Percentiles rank a stretch among this genome's conserved stretches.
Conservation (phyloP, 1,140 invertebrate genomes). For the Drosophila parabipectinata region DNA sequence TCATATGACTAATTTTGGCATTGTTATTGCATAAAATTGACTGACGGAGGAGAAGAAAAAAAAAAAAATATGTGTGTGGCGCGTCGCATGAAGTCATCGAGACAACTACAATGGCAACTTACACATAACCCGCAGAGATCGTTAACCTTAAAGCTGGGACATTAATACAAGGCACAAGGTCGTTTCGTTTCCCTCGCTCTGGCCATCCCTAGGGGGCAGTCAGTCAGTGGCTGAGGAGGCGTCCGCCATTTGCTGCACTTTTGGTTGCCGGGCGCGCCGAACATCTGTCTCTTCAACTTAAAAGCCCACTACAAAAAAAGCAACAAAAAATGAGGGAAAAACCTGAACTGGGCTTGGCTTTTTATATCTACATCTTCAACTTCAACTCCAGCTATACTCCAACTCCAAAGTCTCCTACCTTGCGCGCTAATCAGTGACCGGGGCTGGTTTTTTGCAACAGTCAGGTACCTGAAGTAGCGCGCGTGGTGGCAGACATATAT, state of each 20-base stretch:
- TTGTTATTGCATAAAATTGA: slow-evolving; percentile 71
- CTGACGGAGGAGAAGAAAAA: slow-evolving; percentile 8
- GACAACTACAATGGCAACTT: slow-evolving; percentile 29
- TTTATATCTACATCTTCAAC: slow-evolving; percentile 31
- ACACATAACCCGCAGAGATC: slow-evolving; percentile 58
- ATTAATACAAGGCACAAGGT: slow-evolving; percentile 72
- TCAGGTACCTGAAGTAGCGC: slow-evolving; percentile 99
- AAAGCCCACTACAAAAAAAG: neutral
- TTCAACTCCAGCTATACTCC: neutral
- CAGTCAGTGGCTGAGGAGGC: slow-evolving; percentile 12
- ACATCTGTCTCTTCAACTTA: slow-evolving; percentile 46
- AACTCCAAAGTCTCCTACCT: slow-evolving; percentile 76
- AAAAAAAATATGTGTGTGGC: slow-evolving; percentile 33
- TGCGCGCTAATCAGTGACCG: slow-evolving; percentile 90
- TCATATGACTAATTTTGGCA: slow-evolving; percentile 58
- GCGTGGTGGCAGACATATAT: slow-evolving; percentile 87
- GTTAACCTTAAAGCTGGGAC: slow-evolving; percentile 83
- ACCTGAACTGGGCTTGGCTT: slow-evolving; percentile 68
- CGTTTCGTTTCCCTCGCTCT: slow-evolving; percentile 31
- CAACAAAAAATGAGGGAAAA: slow-evolving; percentile 1
- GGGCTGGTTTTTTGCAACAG: slow-evolving; percentile 88
- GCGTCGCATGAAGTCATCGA: slow-evolving; percentile 77
- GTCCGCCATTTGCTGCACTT: slow-evolving; percentile 42
- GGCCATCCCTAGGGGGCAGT: no score
- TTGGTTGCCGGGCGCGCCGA: slow-evolving; percentile 47